Evolutionary conservation across 2,113 vertebrate species (phyloP).

Genomic region (Aplodontia rufa): DNA sequence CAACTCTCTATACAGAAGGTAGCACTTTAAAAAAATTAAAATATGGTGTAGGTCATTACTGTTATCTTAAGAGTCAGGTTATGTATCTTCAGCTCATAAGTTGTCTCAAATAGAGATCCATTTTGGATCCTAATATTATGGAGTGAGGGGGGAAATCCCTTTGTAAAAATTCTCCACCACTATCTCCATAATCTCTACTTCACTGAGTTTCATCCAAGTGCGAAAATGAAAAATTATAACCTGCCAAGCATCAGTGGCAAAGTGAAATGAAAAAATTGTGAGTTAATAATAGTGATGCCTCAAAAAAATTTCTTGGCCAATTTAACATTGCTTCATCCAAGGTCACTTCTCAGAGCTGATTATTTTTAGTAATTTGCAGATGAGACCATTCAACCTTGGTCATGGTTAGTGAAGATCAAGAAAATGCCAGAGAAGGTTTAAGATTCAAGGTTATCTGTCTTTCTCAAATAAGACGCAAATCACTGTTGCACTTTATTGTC

Average conservation of each 20-base stretch:
- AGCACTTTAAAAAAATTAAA: neutral
- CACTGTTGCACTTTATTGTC: conserved; percentile 71
- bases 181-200: conserved; percentile 92
- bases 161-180: conserved; percentile 85
- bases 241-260: conserved; percentile 92
- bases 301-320: conserved; percentile 87
- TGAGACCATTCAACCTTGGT: conserved; percentile 78
- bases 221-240: conserved; percentile 93
- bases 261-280: conserved; percentile 91
- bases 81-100: conserved; percentile 50
- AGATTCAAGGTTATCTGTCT: conserved; percentile 78
- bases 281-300: conserved; percentile 90
- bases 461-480: conserved; percentile 66
- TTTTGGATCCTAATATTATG: conserved; percentile 66
- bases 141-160: conserved; percentile 76
- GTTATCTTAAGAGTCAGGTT: conserved; percentile 26
- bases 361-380: conserved; percentile 86
- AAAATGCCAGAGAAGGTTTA: conserved; percentile 70
- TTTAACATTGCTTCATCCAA: conserved; percentile 90
- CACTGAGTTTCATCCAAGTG: conserved; percentile 89
- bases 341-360: conserved; percentile 88
- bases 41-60: neutral
- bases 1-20: neutral
- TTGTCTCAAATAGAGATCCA: conserved; percentile 39
- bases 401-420: conserved; percentile 72